Evolutionary conservation across 2,888 invertebrate genomes (phyloP), one percentile per base, ranked within the genome.

Genomic region (Rambutsinella grinnellia): DNA sequence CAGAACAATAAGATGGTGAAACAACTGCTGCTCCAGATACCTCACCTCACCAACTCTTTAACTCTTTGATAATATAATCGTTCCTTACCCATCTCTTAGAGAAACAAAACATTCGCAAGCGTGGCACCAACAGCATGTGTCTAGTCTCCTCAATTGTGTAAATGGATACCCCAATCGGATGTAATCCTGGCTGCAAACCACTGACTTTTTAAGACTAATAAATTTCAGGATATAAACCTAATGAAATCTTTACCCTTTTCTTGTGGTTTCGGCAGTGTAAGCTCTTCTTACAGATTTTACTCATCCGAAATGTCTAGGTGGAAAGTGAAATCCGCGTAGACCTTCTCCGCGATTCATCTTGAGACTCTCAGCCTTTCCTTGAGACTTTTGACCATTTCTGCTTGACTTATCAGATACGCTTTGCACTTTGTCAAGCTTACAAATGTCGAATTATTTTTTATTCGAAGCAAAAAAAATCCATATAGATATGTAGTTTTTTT

Each of bases 151-250:
- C 72, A 72, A 51, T 57, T 49, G 72, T 72, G 72, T 65, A 72
- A 72, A 72, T 65, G 65, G 72, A 72, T 58, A 66, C 72, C 72
- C 72, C 61, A 74, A 74, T 74, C 72, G 60, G 66, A 74, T 60
- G 72, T 74, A 74, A 74, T 74, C 72, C 66, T 66, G n/a, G n/a
- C n/a, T n/a, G n/a, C n/a, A n/a, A n/a, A n/a, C n/a, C n/a, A n/a
- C n/a, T n/a, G n/a, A n/a, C n/a, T n/a, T n/a, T n/a, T n/a, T n/a
- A n/a, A n/a, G n/a, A n/a, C n/a, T n/a, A n/a, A n/a, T n/a, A n/a
- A n/a, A n/a, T n/a, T n/a, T n/a, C n/a, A n/a, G n/a, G n/a, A n/a
- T n/a, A n/a, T n/a, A n/a, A n/a, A n/a, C n/a, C n/a, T n/a, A n/a
- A n/a, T n/a, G n/a, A n/a, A n/a, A n/a, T n/a, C n/a, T n/a, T n/a